Evolutionary conservation across 1,140 invertebrate genomes (phyloP), one percentile per base, ranked within the genome.

Genomic region (Lepidurus packardi): DNA sequence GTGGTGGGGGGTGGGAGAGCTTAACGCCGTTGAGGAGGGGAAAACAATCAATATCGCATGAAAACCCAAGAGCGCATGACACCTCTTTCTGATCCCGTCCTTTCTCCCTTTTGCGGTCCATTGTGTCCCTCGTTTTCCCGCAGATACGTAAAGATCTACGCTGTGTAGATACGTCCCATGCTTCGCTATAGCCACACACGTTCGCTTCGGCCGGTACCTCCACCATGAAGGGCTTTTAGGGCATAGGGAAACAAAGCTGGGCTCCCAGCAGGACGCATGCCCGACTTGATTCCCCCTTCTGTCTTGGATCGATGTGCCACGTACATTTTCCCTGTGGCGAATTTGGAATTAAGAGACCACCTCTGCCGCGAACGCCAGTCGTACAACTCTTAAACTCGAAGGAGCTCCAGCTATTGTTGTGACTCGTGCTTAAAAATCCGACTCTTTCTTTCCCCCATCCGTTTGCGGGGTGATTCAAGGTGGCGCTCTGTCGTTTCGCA

Each of bases 301-400:
- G 53, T 65, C 53, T 65, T 65, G 53, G 53, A 65, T 65, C 53
- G 53, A 65, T 65, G 53, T 65, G 53, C 53, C 13, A 65, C 53
- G 53, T 65, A n/a, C 53, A 65, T 13, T 65, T 8, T 13, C 53
- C 53, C 53, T 16, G 21, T 16, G 21, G 53, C 21, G 16, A 21
- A 65, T n/a, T 65, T 13, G 53, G 21, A 65, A 65, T 65, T 65
- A 65, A 65, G 53, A 65, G 53, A 21, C 16, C 16, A 65, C 21
- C 53, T 65, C 53, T 13, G 53, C 53, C 53, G 53, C 53, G n/a
- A 65, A 65, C 53, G 53, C 53, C 53, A 65, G 16, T n/a, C 53
- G n/a, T 65, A 65, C 3, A 65, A 65, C 9, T 65, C 16, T n/a
- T 21, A n/a, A 13, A 21, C 53, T 9, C 53, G 53, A 7, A 21